phyloP scores from a whole-genome alignment of 2,113 vertebrate genomes.

The Monopterus albus region DNA sequence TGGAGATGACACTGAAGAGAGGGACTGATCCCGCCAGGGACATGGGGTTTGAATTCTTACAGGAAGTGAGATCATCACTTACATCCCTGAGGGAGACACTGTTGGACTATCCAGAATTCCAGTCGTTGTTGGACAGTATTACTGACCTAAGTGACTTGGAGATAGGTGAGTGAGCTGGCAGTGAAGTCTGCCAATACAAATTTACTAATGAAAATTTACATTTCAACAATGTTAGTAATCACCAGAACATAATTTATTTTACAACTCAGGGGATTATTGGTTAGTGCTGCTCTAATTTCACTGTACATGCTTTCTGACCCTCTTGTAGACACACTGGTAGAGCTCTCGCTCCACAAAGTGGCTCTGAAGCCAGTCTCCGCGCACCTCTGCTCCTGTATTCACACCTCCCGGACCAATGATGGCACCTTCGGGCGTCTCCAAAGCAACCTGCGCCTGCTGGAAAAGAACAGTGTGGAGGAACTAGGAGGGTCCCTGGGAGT shows the following conservation, averaged over 20 bases:
- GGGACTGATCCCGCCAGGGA: slow-evolving; percentile 17
- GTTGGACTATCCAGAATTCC: slow-evolving; percentile 80
- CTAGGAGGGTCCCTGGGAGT: slow-evolving; percentile 72
- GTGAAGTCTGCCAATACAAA: background rate
- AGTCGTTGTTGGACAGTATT: slow-evolving; percentile 75
- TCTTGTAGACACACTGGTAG: slow-evolving; percentile 82
- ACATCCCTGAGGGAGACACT: slow-evolving; percentile 83
- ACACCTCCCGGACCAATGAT: slow-evolving; percentile 62
- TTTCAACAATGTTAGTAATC: background rate
- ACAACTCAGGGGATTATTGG: accelerated
- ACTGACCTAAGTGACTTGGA: slow-evolving; percentile 74
- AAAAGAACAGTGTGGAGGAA: slow-evolving; percentile 64
- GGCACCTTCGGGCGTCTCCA: slow-evolving; percentile 70
- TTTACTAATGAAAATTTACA: background rate
- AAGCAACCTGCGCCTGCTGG: slow-evolving; percentile 69
- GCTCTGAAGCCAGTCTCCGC: slow-evolving; percentile 84
- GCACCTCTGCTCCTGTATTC: slow-evolving; percentile 83
- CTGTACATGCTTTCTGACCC: background rate
- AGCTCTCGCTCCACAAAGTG: slow-evolving; percentile 86
- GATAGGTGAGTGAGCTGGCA: slow-evolving; percentile 70
- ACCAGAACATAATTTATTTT: background rate
- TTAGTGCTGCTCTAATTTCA: background rate
- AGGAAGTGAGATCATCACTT: slow-evolving; percentile 86
- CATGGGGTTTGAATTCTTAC: slow-evolving; percentile 83
- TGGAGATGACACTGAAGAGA: slow-evolving; percentile 63